Evolutionary conservation across 1,140 invertebrate species (phyloP).

Genomic region (Heliconius melpomene): DNA sequence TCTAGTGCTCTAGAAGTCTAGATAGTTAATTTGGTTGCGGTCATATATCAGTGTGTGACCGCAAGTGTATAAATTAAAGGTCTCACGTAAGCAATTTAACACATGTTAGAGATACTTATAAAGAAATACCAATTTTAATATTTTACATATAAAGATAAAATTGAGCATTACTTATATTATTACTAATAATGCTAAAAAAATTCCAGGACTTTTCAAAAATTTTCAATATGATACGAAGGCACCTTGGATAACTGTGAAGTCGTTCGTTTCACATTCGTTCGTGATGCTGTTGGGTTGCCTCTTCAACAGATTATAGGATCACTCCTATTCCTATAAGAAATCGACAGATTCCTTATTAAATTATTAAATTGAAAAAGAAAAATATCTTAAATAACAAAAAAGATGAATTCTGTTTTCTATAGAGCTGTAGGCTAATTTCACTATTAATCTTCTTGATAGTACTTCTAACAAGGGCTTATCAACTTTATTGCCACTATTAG

Average conservation of each 20-base stretch:
- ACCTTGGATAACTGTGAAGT: too few relatives aligned
- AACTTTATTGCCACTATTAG: conserved; percentile 1
- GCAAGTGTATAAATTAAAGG: not conserved
- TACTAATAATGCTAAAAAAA: not conserved
- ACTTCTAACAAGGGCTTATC: not conserved
- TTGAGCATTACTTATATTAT: not conserved
- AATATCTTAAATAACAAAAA: not conserved
- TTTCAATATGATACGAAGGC: too few relatives aligned
- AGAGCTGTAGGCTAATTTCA: not conserved
- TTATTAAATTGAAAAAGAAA: too few relatives aligned
- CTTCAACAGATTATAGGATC: too few relatives aligned
- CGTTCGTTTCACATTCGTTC: too few relatives aligned
- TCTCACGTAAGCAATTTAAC: too few relatives aligned
- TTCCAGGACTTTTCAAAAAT: too few relatives aligned
- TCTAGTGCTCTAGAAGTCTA: not conserved
- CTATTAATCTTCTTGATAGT: not conserved
- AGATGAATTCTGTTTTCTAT: not conserved
- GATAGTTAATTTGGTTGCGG: not conserved
- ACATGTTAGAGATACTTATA: not conserved
- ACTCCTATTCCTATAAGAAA: too few relatives aligned
- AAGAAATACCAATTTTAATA: not conserved
- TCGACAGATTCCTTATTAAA: too few relatives aligned
- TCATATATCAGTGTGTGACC: not conserved
- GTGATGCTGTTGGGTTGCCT: too few relatives aligned
- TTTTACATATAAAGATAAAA: not conserved